Conservation (phyloP, 1,140 invertebrate species). For the Psilanteris sp. region DNA sequence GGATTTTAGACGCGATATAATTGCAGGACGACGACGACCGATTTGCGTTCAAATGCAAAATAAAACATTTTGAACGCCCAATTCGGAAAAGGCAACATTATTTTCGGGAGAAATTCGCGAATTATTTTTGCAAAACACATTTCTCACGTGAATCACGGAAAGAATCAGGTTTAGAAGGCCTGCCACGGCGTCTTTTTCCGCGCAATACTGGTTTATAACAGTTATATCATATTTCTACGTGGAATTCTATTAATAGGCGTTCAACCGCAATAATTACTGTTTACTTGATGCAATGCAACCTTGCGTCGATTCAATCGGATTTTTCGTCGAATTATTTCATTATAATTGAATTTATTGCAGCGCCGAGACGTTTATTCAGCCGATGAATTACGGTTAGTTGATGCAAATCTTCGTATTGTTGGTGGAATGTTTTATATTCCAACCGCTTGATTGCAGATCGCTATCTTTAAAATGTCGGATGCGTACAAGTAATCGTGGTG, state of each 20-base stretch:
- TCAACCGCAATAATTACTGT: slow-evolving; percentile 46
- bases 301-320: slow-evolving; percentile 17
- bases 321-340: slow-evolving; percentile 28
- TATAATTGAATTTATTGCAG: slow-evolving; percentile 26
- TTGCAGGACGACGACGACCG: too few relatives aligned
- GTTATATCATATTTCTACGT: slow-evolving; percentile 40
- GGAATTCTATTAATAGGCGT: slow-evolving; percentile 46
- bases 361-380: slow-evolving; percentile 12
- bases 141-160: slow-evolving; percentile 39
- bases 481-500: too few relatives aligned
- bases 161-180: slow-evolving; percentile 38
- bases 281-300: slow-evolving; percentile 44
- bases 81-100: slow-evolving; percentile 35
- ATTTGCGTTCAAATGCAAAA: too few relatives aligned
- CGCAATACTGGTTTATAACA: slow-evolving; percentile 20
- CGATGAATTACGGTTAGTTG: slow-evolving; percentile 15
- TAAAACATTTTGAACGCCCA: slow-evolving; percentile 8
- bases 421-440: neutral
- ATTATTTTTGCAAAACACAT: too few relatives aligned
- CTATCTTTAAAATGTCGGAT: neutral
- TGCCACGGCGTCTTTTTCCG: slow-evolving; percentile 6
- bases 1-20: too few relatives aligned
- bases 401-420: slow-evolving; percentile 11
- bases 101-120: slow-evolving; percentile 5
- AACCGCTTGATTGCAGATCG: slow-evolving; percentile 12